These are phyloP conservation scores for Muschampia plurimacula DNA, from an alignment of 2,888 invertebrate genomes.

Conservation along the genomic window DNA sequence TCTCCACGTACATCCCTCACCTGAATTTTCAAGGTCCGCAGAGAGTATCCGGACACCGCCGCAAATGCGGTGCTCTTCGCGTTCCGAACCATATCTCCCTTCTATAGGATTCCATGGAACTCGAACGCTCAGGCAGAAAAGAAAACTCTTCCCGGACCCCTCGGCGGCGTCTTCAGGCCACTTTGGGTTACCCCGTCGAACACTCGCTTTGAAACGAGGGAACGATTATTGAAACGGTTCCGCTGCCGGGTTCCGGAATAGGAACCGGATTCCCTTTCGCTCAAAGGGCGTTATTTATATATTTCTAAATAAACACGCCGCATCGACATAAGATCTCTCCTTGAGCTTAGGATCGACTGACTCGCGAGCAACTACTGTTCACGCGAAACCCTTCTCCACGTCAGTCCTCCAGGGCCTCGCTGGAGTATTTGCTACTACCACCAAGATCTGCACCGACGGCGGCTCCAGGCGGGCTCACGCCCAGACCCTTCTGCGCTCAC, in stretches of 20 bases:
- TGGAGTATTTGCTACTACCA: slow-evolving; percentile 87
- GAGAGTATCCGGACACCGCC: slow-evolving; percentile 62
- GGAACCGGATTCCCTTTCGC: slow-evolving; percentile 85
- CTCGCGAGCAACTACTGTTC: slow-evolving; percentile 85
- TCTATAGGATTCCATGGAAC: slow-evolving; percentile 78
- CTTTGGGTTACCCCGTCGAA: slow-evolving; percentile 52
- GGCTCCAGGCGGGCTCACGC: slow-evolving; percentile 80
- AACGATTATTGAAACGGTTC: slow-evolving; percentile 78
- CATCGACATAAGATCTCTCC: slow-evolving; percentile 62
- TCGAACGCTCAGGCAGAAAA: slow-evolving; percentile 80
- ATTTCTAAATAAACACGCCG: slow-evolving; percentile 54
- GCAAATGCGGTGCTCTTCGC: slow-evolving; percentile 61
- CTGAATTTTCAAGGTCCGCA: slow-evolving; percentile 68
- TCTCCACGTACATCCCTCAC: slow-evolving; percentile 62
- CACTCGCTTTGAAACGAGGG: slow-evolving; percentile 57
- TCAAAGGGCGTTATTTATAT: slow-evolving; percentile 67
- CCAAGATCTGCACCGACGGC: slow-evolving; percentile 87
- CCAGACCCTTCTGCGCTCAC: slow-evolving; percentile 87
- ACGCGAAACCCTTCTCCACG: slow-evolving; percentile 82
- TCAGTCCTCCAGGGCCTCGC: slow-evolving; percentile 68
- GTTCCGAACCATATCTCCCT: slow-evolving; percentile 81
- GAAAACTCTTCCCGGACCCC: slow-evolving; percentile 82
- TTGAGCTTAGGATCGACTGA: slow-evolving; percentile 86
- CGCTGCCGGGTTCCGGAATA: slow-evolving; percentile 87
- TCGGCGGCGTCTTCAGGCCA: slow-evolving; percentile 27